Evolutionary conservation across 2,888 invertebrate species (phyloP).

Genomic region (Dynastes maya): DNA sequence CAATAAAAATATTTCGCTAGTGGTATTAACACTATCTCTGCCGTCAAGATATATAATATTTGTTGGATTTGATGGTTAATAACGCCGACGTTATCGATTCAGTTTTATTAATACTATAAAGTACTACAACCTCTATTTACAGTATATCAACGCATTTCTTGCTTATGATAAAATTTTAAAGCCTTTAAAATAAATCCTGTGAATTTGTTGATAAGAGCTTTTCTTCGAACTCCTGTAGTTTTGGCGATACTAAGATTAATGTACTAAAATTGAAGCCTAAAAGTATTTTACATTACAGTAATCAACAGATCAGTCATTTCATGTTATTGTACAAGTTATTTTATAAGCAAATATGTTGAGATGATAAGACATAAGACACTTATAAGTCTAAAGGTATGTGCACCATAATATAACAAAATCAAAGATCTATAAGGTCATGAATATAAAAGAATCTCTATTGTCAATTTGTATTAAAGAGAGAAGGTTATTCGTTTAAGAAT

Average conservation of each 20-base stretch:
- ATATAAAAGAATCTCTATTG: no score
- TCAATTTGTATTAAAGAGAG: no score
- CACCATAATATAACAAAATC: no score
- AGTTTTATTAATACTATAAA: neutral
- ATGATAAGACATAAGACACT: no score
- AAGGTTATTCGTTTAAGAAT: no score
- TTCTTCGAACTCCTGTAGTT: neutral
- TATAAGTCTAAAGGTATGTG: no score
- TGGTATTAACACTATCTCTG: conserved; percentile 10
- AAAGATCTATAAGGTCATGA: no score
- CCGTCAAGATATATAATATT: conserved; percentile 2
- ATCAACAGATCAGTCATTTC: no score
- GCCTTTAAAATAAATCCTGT: neutral
- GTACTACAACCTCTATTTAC: neutral
- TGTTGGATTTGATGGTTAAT: conserved; percentile 1
- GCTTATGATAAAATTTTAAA: neutral
- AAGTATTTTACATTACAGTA: neutral
- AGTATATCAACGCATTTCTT: neutral
- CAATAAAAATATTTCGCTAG: conserved; percentile 8
- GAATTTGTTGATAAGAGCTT: neutral
- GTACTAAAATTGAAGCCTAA: neutral
- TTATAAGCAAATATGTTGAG: no score
- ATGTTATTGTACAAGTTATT: no score
- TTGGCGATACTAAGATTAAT: neutral
- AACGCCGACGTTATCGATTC: conserved; percentile 1